Conservation (phyloP, 1,140 invertebrate genomes). For the Nephila pilipes region DNA sequence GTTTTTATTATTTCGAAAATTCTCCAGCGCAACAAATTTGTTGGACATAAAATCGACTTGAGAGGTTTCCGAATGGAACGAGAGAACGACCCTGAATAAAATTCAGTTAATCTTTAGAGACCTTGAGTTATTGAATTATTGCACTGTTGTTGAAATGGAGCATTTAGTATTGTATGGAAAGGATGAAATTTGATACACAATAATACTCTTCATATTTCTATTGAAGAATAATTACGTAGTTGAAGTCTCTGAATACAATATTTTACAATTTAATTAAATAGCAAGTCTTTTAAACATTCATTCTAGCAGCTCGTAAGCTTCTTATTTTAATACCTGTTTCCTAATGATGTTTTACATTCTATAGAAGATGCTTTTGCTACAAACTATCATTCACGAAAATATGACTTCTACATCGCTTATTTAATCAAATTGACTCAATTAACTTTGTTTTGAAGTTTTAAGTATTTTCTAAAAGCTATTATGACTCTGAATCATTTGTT, state of each 20-base stretch:
- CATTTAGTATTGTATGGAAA: background rate
- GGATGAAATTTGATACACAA: slow-evolving; percentile 4
- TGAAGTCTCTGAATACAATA: background rate
- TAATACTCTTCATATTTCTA: background rate
- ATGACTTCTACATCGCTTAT: background rate
- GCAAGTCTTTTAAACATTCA: background rate
- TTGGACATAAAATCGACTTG: background rate
- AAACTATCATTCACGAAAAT: background rate
- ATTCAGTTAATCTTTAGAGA: background rate
- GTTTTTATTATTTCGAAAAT: background rate
- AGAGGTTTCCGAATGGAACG: background rate
- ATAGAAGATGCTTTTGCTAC: background rate
- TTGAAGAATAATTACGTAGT: background rate
- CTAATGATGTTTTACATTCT: background rate
- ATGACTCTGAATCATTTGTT: background rate
- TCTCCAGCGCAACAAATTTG: background rate
- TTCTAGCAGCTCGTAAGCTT: background rate
- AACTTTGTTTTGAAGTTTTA: background rate
- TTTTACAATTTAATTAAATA: slow-evolving; percentile 26
- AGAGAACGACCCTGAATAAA: background rate
- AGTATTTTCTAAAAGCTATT: background rate
- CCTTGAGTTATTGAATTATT: background rate
- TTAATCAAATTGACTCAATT: background rate
- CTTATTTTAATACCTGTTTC: background rate
- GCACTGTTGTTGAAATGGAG: background rate